Conservation (phyloP, 53 echinoderm and acorn worm species). For the Echinarachnius parma region DNA sequence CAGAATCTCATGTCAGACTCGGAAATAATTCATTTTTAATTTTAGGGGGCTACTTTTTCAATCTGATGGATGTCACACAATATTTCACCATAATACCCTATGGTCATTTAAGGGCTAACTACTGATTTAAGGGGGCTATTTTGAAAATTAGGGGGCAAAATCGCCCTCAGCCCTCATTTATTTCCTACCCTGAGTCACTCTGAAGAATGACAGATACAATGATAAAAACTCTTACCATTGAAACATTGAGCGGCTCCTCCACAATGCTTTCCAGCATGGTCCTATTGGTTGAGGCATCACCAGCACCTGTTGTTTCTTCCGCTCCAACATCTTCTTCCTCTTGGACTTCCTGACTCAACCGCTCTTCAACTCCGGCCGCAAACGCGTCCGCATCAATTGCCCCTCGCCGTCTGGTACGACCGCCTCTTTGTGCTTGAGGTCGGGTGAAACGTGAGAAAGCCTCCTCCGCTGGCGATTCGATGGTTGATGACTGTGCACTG, state of each 20-base stretch:
- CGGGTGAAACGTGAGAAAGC: constrained; percentile 19
- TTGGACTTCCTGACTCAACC: constrained; percentile 11
- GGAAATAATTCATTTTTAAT: no score
- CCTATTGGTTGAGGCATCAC: constrained; percentile 10
- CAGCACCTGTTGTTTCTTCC: not conserved
- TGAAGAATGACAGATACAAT: no score
- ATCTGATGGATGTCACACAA: no score
- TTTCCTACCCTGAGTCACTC: no score
- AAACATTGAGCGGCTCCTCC: not conserved
- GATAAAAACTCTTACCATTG: not conserved
- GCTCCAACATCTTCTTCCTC: not conserved
- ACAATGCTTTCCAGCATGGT: constrained; percentile 9
- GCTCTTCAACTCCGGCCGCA: constrained; percentile 17
- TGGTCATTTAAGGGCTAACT: no score
- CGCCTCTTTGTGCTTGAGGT: not conserved
- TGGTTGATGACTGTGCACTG: constrained; percentile 8
- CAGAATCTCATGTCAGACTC: no score
- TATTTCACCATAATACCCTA: no score
- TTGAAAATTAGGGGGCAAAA: no score
- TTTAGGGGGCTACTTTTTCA: no score
- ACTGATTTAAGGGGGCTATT: no score
- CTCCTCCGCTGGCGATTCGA: constrained; percentile 14
- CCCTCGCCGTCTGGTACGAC: constrained; percentile 13
- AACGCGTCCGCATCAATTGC: constrained; percentile 30
- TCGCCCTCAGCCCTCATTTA: no score